Conservation (phyloP, 2,797 vertebrate genomes). For the Fundulus diaphanus region DNA sequence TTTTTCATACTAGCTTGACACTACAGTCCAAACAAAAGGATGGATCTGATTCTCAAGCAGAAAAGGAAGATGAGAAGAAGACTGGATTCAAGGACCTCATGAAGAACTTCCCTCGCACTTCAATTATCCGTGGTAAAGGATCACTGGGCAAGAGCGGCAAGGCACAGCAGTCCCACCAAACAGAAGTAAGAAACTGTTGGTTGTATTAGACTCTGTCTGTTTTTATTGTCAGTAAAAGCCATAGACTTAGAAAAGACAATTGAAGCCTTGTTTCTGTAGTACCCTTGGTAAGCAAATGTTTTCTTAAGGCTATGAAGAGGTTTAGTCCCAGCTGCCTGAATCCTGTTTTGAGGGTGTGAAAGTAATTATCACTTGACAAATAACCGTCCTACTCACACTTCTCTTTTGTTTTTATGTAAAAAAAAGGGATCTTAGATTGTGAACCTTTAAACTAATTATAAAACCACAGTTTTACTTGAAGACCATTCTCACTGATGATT, state of each 20-base stretch:
- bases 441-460: background rate
- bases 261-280: background rate
- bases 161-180: background rate
- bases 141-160: slow-evolving; percentile 49
- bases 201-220: background rate
- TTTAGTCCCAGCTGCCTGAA: background rate
- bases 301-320: background rate
- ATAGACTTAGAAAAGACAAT: background rate
- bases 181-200: slow-evolving; percentile 31
- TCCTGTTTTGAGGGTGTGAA: background rate
- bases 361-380: background rate
- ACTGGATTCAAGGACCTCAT: slow-evolving; percentile 74
- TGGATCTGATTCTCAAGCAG: slow-evolving; percentile 57
- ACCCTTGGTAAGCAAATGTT: background rate
- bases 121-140: slow-evolving; percentile 18
- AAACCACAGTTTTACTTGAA: background rate
- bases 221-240: background rate
- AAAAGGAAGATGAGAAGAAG: slow-evolving; percentile 80
- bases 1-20: slow-evolving; percentile 21
- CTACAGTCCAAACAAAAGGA: slow-evolving; percentile 47
- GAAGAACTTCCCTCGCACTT: slow-evolving; percentile 62
- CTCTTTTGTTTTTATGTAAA: background rate
- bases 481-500: background rate
- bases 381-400: background rate
- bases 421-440: background rate